phyloP scores from a whole-genome alignment of 2,113 vertebrate genomes.

The Otis tarda region DNA sequence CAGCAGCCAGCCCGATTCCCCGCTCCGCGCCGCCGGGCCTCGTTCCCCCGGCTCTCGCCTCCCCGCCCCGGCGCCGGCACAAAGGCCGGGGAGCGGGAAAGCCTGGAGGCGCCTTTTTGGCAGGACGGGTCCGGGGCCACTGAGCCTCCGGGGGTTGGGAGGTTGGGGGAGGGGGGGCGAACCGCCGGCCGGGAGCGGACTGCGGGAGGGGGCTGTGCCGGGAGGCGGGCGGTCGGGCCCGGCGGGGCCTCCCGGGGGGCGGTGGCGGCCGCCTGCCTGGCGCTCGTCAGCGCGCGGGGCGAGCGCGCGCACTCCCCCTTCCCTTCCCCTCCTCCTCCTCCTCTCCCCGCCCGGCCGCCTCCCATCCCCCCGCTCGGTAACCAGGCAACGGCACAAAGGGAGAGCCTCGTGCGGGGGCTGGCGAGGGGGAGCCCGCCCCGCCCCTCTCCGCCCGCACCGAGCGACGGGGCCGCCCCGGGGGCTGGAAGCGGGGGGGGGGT shows the following conservation, averaged over 20 bases:
- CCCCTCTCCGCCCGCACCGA: slow-evolving; percentile 26
- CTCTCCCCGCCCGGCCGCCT: slow-evolving; percentile 50
- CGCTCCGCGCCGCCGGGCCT: no score
- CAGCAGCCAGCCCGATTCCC: not conserved
- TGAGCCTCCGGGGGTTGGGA: not conserved
- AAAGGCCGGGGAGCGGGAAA: slow-evolving; percentile 24
- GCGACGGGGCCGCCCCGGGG: not conserved
- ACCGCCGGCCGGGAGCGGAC: not conserved
- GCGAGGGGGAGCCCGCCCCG: slow-evolving; percentile 42
- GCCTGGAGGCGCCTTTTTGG: slow-evolving; percentile 54
- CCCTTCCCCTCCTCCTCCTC: no score
- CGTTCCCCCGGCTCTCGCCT: no score
- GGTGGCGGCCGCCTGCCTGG: not conserved
- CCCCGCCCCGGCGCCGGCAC: not conserved
- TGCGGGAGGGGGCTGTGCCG: no score
- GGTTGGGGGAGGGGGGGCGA: no score
- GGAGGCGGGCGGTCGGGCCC: not conserved
- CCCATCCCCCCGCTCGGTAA: slow-evolving; percentile 83
- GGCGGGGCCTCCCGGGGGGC: not conserved
- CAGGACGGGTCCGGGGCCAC: not conserved
- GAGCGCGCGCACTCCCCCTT: not conserved
- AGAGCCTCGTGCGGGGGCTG: slow-evolving; percentile 43
- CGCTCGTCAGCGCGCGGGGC: slow-evolving; percentile 36
- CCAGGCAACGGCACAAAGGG: slow-evolving; percentile 85
- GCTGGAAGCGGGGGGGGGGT: no score